Evolutionary conservation across 2,797 vertebrate species (phyloP).

Genomic region (Periparus ater): DNA sequence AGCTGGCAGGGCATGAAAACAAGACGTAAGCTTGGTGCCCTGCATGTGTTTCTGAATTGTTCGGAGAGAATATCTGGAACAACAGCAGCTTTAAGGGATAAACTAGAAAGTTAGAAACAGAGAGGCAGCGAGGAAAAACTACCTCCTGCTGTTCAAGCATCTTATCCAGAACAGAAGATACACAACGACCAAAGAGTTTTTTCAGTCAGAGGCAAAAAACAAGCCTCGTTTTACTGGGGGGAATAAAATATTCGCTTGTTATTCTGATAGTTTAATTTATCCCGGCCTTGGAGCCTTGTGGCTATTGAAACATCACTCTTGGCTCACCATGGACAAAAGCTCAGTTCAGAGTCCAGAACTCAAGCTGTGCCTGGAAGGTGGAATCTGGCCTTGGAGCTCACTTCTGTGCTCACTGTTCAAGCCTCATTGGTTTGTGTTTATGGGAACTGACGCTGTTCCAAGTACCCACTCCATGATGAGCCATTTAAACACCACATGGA

Average conservation of each 20-base stretch:
- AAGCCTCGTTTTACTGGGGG: not conserved
- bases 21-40: not conserved
- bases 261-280: not conserved
- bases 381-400: not conserved
- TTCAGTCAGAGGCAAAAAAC: not conserved
- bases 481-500: conserved; percentile 28
- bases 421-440: conserved; percentile 45
- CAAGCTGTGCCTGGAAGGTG: conserved; percentile 10
- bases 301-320: not conserved
- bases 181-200: not conserved
- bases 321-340: not conserved
- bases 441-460: conserved; percentile 38
- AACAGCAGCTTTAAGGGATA: not conserved
- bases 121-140: not conserved
- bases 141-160: not conserved
- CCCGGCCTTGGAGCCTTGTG: not conserved
- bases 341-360: not conserved
- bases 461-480: not conserved
- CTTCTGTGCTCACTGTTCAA: conserved; percentile 6
- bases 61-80: not conserved
- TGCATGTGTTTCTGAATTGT: not conserved
- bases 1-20: not conserved
- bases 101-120: not conserved
- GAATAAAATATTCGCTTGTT: not conserved
- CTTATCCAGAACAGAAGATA: not conserved